Conservation (phyloP, 2,113 vertebrate genomes). For the Prinia subflava region DNA sequence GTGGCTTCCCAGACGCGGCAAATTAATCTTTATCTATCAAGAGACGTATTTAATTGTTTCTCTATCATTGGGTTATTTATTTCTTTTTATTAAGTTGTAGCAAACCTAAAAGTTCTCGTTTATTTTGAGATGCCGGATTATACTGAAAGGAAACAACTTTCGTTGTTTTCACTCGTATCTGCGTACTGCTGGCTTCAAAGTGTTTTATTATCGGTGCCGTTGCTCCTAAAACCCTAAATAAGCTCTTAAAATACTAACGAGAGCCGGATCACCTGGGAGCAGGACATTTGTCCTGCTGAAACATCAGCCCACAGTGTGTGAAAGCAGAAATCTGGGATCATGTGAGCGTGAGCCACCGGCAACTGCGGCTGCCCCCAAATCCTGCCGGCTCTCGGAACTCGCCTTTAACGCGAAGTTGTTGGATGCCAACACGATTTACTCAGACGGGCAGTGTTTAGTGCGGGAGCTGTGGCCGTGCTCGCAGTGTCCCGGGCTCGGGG, state of each 20-base stretch:
- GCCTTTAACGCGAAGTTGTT: not conserved
- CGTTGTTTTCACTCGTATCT: not conserved
- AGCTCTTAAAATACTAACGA: not conserved
- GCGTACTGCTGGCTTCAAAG: not conserved
- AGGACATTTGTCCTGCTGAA: not conserved
- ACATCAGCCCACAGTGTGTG: not conserved
- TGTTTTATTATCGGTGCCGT: not conserved
- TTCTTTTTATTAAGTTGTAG: not conserved
- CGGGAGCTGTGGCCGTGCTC: accelerated
- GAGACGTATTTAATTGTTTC: not conserved
- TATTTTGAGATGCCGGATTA: not conserved
- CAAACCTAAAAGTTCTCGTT: not conserved
- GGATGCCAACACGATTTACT: accelerated
- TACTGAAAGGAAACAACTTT: not conserved
- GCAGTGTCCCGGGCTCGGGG: accelerated
- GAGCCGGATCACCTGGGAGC: not conserved
- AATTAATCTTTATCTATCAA: not conserved
- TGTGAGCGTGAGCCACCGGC: not conserved
- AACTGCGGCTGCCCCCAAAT: not conserved
- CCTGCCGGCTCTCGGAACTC: not conserved
- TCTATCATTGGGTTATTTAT: not conserved
- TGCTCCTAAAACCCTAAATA: not conserved
- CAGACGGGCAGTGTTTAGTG: accelerated
- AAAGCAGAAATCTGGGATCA: not conserved
- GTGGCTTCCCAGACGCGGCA: not conserved